Conservation (phyloP, 2,888 invertebrate genomes). For the Scaptomyza caliginosa region DNA sequence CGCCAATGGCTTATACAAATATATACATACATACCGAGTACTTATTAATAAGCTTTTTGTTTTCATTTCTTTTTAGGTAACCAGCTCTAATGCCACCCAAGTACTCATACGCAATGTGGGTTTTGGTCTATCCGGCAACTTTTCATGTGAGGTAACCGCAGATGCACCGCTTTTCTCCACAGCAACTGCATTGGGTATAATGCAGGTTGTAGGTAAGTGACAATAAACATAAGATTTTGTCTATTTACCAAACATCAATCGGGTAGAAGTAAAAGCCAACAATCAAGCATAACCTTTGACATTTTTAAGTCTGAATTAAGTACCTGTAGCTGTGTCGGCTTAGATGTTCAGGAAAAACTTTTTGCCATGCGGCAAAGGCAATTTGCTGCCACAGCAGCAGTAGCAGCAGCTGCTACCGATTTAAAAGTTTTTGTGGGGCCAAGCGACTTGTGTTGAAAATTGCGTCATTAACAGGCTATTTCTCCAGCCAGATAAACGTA, state of each 20-base stretch:
- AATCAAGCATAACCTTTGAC: slow-evolving; percentile 45
- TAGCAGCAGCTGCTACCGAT: slow-evolving; percentile 30
- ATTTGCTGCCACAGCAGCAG: slow-evolving; percentile 31
- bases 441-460: slow-evolving; percentile 64
- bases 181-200: slow-evolving; percentile 87
- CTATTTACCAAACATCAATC: slow-evolving; percentile 10
- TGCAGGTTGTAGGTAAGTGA: slow-evolving; percentile 91
- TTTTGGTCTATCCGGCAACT: slow-evolving; percentile 89
- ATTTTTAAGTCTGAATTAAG: slow-evolving; percentile 26
- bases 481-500: slow-evolving; percentile 47
- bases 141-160: slow-evolving; percentile 91
- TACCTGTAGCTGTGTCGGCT: slow-evolving; percentile 24
- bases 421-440: slow-evolving; percentile 29
- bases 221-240: neutral
- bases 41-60: neutral
- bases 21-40: neutral
- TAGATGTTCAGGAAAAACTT: slow-evolving; percentile 34
- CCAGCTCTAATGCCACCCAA: slow-evolving; percentile 90
- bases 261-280: slow-evolving; percentile 23
- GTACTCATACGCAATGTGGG: slow-evolving; percentile 89
- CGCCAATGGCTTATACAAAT: neutral
- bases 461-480: slow-evolving; percentile 80
- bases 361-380: slow-evolving; percentile 35
- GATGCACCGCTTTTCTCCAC: slow-evolving; percentile 90
- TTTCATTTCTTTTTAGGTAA: slow-evolving; percentile 85